phyloP scores from a whole-genome alignment of 2,113 vertebrate species.

The Takifugu bimaculatus region DNA sequence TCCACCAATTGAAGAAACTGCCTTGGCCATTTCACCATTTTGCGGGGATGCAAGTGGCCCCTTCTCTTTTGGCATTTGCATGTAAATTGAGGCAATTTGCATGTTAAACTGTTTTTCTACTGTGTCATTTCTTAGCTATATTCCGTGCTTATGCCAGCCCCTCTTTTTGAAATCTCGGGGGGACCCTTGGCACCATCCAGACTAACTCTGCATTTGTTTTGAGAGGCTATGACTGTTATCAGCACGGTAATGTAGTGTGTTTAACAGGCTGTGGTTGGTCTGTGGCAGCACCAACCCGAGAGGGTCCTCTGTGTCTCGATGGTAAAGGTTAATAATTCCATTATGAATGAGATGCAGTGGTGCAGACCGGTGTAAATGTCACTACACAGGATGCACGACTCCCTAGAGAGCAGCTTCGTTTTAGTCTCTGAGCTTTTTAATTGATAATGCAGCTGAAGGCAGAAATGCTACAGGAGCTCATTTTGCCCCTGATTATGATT shows the following conservation, averaged over 20 bases:
- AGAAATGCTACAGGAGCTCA: background rate
- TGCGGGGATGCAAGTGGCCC: conserved; percentile 28
- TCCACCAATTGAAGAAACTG: conserved; percentile 16
- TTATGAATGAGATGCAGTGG: conserved; percentile 34
- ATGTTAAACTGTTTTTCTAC: conserved; percentile 8
- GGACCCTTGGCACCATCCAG: background rate
- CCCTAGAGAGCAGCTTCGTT: conserved; percentile 3
- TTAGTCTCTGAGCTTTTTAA: background rate
- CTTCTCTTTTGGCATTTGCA: conserved; percentile 40
- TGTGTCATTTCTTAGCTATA: conserved; percentile 15
- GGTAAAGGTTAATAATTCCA: conserved; percentile 57
- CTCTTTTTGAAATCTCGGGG: conserved; percentile 1
- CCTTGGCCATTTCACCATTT: conserved; percentile 30
- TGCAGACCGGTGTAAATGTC: conserved; percentile 25
- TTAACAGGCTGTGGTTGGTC: background rate
- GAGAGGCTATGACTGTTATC: conserved; percentile 12
- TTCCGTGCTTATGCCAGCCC: background rate
- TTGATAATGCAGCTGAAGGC: conserved; percentile 5
- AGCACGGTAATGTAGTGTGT: background rate
- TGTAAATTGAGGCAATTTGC: conserved; percentile 35
- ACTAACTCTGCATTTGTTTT: background rate
- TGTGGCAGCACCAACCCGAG: background rate
- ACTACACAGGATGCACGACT: conserved; percentile 16
- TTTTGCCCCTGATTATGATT: background rate
- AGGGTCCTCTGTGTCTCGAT: background rate